Base-by-base conservation (phyloP, 2,113 vertebrate species). In the Nymphicus hollandicus region DNA sequence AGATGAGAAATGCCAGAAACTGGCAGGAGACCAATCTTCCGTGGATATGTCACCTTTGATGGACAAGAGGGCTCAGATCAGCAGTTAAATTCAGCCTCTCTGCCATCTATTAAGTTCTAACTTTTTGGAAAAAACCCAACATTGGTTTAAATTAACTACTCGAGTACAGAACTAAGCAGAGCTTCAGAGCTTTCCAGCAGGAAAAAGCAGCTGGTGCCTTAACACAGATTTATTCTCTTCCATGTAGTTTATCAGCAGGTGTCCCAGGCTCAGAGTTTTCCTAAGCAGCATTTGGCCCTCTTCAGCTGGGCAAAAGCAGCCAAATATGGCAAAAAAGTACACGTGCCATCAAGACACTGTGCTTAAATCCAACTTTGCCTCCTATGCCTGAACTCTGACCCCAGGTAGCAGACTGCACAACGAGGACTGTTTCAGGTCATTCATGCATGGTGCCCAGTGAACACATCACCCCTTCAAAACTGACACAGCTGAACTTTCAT, bases 371-470 rank as follows among this genome's bases (percentile, higher is more conserved):
- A 73, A 6, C 50, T 58, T 43, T 47, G 61, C 31, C 53, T 35
- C 4, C 31, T 20, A 35, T 0, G 49, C 4, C 22, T 17, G 47
- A 82, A 2, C 31, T 39, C 64, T 11, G 56, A 6, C 15, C 33
- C 44, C 68, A 41, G 55, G 25, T 2, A 63, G 61, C 64, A 66
- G 78, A 33, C n/a, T 50, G 70, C 46, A n/a, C 69, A 44, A 31
- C 64, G 71, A 44, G 53, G 53, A 60, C 6, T 44, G 24, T 1
- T 23, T 10, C 2, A 22, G 31, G 29, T 65, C 18, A 43, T 33
- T 61, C n/a, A 7, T 1, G 17, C 11, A 3, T 0, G 22, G 29
- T 55, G 33, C 46, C 56, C 68, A 29, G 9, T 1, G 39, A 74
- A 43, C 47, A 87, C 47, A 37, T 46, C 25, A 9, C 47, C 50